These are phyloP conservation scores for Cygnus olor DNA, from an alignment of 2,797 vertebrate species.

Conservation along the genomic window DNA sequence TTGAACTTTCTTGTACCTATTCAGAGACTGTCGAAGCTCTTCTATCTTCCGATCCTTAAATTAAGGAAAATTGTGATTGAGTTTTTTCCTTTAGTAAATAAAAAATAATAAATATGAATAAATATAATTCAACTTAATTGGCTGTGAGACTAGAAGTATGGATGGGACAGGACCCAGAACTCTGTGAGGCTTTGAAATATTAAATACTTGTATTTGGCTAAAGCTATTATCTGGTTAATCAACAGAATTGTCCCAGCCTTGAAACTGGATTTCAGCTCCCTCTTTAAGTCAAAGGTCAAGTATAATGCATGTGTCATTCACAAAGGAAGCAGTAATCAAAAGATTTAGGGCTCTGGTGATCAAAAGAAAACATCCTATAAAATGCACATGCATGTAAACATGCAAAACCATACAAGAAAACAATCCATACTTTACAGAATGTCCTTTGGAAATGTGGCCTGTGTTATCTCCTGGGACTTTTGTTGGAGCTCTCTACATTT, in stretches of 20 bases:
- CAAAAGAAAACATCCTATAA: constrained; percentile 18
- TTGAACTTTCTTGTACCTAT: constrained; percentile 94
- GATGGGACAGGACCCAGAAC: constrained; percentile 28
- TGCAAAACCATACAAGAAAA: neutral
- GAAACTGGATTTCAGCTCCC: neutral
- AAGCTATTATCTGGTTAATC: neutral
- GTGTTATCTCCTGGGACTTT: neutral
- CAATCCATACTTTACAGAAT: neutral
- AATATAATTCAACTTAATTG: neutral
- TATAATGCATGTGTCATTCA: neutral
- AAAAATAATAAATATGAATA: neutral
- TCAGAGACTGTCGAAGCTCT: constrained; percentile 91
- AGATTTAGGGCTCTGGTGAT: neutral
- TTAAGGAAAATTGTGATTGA: neutral
- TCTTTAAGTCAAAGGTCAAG: neutral
- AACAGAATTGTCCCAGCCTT: neutral
- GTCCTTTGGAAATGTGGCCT: neutral
- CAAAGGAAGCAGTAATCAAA: neutral
- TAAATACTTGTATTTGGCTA: neutral
- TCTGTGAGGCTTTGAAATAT: neutral
- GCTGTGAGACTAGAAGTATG: neutral
- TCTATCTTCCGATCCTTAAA: constrained; percentile 95
- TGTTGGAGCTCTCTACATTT: neutral
- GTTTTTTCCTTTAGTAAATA: neutral
- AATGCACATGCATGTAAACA: neutral